Conservation (phyloP, 2,113 vertebrate genomes). For the Polypterus senegalus region DNA sequence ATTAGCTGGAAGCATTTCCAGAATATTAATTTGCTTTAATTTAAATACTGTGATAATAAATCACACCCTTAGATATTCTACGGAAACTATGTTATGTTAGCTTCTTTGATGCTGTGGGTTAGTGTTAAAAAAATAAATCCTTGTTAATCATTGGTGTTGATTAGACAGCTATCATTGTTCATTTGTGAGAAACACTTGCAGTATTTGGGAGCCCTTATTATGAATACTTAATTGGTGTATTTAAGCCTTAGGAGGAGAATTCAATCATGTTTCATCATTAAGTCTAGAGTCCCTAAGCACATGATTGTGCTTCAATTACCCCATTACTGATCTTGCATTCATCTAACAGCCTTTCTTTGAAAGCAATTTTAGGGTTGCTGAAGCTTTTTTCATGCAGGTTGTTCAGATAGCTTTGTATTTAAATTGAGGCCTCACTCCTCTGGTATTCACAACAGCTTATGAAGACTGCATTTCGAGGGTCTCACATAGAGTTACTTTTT, state of each 20-base stretch:
- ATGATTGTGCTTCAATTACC: neutral
- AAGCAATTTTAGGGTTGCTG: neutral
- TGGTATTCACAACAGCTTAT: neutral
- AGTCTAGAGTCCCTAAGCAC: neutral
- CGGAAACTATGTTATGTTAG: too few species aligned
- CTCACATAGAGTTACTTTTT: too few species aligned
- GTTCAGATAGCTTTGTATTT: neutral
- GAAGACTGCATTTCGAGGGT: too few species aligned
- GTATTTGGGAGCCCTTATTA: neutral
- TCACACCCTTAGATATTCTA: too few species aligned
- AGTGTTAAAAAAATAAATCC: too few species aligned
- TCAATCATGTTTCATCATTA: neutral
- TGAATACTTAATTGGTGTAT: neutral
- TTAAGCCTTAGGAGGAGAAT: neutral
- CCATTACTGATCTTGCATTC: neutral
- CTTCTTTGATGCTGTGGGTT: too few species aligned
- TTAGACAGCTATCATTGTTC: neutral
- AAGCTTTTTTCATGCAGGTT: neutral
- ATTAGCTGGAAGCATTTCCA: too few species aligned
- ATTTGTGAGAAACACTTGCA: neutral
- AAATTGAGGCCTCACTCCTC: neutral
- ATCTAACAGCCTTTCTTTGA: neutral
- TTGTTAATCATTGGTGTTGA: neutral
- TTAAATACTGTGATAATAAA: too few species aligned
- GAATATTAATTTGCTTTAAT: too few species aligned